Base-by-base conservation (phyloP, 2,888 invertebrate genomes). In the Ophraella communa region DNA sequence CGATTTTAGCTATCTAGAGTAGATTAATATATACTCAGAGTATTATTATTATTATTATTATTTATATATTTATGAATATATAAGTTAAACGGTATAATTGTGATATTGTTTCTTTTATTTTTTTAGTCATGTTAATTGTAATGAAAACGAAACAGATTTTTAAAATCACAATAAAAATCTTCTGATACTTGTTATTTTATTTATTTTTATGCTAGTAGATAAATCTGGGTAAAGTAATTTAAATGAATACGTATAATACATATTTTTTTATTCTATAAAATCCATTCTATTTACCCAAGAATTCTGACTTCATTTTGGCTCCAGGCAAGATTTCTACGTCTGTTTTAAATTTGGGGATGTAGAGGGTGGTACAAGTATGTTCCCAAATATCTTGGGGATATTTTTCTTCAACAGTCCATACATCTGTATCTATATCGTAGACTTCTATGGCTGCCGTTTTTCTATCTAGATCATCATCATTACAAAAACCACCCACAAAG, bases 321-420 rank as follows among this genome's bases (percentile, higher is more conserved):
- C 70, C 62, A 5, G 73, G 67, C 61, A 77, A 73, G 23, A 77
- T 73, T 49, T 77, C 76, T 77, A 76, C 77, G 62, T 78, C 77
- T 45, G 78, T 77, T 53, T 77, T 64, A 60, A 75, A 78, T 57
- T 86, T 86, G 45, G 91, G 91, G 71, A 91, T 86, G 78, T 88
- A 90, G 61, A 91, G 81, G 24, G 87, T 85, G 51, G 87, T 88
- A 76, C 89, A 88, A 1, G 87, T 86, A 73, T 90, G 90, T 76
- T 91, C 91, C 91, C 91, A 91, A 63, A 89, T 86, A 74, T 89
- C 88, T 73, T 88, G 87, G 0, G 89, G 87, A 76, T 88, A 87
- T 66, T 87, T 85, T 70, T 86, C 85, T n/a, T 86, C 86, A 8
- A 85, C 85, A 4, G 84, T 85, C 90, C 91, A 91, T 11, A 81